These are phyloP conservation scores for Caenorhabditis latens DNA, from an alignment of 1,140 invertebrate genomes.

Conservation along the genomic window DNA sequence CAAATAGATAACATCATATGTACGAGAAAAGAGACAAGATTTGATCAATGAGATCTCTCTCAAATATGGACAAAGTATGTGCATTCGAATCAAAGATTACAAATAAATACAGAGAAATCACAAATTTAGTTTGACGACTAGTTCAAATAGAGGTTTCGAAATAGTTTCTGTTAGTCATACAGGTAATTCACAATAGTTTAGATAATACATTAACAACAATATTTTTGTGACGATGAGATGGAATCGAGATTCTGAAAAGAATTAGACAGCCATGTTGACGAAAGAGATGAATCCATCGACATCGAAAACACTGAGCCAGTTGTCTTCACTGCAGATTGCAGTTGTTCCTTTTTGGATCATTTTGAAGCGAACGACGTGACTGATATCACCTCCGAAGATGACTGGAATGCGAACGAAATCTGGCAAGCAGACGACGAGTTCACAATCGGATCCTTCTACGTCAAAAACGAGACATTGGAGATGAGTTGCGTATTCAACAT, in stretches of 20 bases:
- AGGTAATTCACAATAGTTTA: too few relatives aligned
- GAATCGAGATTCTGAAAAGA: too few relatives aligned
- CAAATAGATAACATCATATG: neutral
- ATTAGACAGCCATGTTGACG: neutral
- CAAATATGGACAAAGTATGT: too few relatives aligned
- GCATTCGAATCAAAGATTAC: too few relatives aligned
- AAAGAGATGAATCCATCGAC: neutral
- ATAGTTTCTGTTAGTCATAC: too few relatives aligned
- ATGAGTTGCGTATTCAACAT: neutral
- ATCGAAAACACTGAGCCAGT: slow-evolving; percentile 7
- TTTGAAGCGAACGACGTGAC: neutral
- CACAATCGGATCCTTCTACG: neutral
- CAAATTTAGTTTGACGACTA: too few relatives aligned
- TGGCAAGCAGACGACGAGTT: neutral
- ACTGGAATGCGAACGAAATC: neutral
- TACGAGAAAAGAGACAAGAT: slow-evolving; percentile 13
- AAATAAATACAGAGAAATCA: too few relatives aligned
- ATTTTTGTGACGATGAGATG: too few relatives aligned
- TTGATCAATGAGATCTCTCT: too few relatives aligned
- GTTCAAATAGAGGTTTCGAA: too few relatives aligned
- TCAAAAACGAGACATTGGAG: slow-evolving; percentile 2
- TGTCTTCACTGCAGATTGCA: neutral
- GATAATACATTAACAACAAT: too few relatives aligned
- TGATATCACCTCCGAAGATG: neutral
- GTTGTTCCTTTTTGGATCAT: neutral